Conservation (phyloP, 2,113 vertebrate genomes). For the Morone saxatilis region DNA sequence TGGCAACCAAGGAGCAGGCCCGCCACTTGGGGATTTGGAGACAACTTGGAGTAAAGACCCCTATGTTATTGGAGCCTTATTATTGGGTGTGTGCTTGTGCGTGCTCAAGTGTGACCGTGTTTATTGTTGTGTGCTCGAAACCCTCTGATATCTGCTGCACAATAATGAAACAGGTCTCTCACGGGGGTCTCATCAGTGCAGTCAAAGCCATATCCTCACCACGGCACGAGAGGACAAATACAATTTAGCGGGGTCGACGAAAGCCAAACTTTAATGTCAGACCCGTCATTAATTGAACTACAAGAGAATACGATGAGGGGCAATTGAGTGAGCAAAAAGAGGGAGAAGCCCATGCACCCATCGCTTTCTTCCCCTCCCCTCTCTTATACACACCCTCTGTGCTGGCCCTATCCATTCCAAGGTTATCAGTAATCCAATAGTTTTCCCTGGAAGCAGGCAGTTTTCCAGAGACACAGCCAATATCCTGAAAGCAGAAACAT, state of each 20-base stretch:
- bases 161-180: conserved; percentile 50
- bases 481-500: conserved; percentile 75
- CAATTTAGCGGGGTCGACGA: conserved; percentile 23
- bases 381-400: conserved; percentile 35
- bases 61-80: conserved; percentile 76
- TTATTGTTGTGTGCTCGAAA: conserved; percentile 60
- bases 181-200: conserved; percentile 2
- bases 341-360: conserved; percentile 18
- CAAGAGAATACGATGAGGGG: not conserved
- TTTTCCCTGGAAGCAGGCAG: conserved; percentile 64
- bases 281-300: conserved; percentile 16
- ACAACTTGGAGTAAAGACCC: conserved; percentile 76
- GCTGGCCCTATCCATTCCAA: conserved; percentile 70
- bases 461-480: conserved; percentile 66
- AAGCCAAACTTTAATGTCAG: conserved; percentile 11
- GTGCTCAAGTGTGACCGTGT: conserved; percentile 55
- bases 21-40: conserved; percentile 73
- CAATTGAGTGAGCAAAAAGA: not conserved
- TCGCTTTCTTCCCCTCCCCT: not conserved
- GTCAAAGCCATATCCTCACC: conserved; percentile 29
- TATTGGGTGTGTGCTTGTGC: conserved; percentile 65
- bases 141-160: conserved; percentile 39
- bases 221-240: conserved; percentile 15
- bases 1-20: conserved; percentile 73
- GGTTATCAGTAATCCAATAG: conserved; percentile 83